Conservation (phyloP, 30 jellyfish, hydroid and myxozoan genomes). For the Phacellophora camtschatica region DNA sequence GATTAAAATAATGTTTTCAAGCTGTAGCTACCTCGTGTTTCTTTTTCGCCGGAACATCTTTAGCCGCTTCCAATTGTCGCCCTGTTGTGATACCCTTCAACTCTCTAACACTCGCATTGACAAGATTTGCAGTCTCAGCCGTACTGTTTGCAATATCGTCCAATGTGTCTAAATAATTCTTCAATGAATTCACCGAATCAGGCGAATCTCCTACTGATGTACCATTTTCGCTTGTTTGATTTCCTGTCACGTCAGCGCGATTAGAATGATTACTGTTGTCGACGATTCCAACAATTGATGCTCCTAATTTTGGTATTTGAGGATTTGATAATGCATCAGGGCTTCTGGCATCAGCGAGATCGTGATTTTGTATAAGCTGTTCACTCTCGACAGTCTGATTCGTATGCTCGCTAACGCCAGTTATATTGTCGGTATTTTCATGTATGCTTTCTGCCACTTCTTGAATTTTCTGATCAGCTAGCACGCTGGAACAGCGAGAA, state of each 20-base stretch:
- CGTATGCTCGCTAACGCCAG: background rate
- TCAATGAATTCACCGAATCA: background rate
- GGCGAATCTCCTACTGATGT: background rate
- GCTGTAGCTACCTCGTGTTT: conserved; percentile 33
- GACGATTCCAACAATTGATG: background rate
- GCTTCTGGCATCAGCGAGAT: background rate
- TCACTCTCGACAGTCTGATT: background rate
- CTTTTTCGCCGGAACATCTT: conserved; percentile 39
- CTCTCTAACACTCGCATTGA: conserved; percentile 3
- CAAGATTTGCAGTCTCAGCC: conserved; percentile 11
- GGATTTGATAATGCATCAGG: no score
- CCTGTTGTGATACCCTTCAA: background rate
- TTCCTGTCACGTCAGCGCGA: background rate
- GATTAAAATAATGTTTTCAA: background rate
- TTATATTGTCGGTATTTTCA: background rate
- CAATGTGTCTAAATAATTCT: conserved; percentile 3
- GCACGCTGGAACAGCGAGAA: background rate
- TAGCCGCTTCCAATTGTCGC: background rate
- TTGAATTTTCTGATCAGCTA: conserved; percentile 37
- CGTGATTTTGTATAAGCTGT: no score
- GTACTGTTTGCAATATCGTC: conserved; percentile 26
- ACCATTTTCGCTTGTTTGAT: background rate
- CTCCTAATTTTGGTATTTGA: background rate
- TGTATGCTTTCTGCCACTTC: conserved; percentile 4
- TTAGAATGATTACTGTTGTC: background rate